These are phyloP conservation scores for Chionodraco myersi DNA, from an alignment of 2,113 vertebrate genomes.

Conservation along the genomic window DNA sequence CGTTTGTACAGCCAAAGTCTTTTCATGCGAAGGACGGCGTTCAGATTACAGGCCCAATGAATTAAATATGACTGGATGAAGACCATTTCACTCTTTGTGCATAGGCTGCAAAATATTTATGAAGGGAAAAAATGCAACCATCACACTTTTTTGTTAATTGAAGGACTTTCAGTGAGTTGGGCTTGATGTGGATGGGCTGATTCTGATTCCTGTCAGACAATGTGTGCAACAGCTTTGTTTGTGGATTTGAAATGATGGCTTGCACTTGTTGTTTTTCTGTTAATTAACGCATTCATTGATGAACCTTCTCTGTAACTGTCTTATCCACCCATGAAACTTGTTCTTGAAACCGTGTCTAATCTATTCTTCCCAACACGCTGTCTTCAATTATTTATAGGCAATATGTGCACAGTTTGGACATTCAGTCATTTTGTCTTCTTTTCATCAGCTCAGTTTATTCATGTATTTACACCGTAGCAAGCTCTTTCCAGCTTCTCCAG, in stretches of 20 bases:
- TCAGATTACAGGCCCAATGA: conserved; percentile 11
- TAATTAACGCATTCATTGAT: background rate
- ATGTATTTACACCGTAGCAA: conserved; percentile 27
- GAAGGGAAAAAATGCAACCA: conserved; percentile 20
- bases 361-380: background rate
- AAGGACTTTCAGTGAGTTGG: conserved; percentile 11
- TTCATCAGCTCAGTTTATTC: background rate
- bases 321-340: background rate
- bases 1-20: conserved; percentile 37
- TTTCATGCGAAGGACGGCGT: conserved; percentile 16
- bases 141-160: conserved; percentile 16
- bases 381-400: conserved; percentile 13
- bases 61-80: conserved; percentile 65
- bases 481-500: conserved; percentile 24
- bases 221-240: background rate
- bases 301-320: background rate
- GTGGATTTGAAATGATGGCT: background rate
- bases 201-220: background rate
- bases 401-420: background rate
- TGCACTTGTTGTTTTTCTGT: background rate
- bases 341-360: background rate
- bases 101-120: conserved; percentile 52
- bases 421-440: background rate
- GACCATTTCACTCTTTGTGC: conserved; percentile 41
- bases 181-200: background rate